Evolutionary conservation across 2,888 invertebrate species (phyloP), one percentile per base, ranked within the genome.

Genomic region (Conops quadrifasciatus): DNA sequence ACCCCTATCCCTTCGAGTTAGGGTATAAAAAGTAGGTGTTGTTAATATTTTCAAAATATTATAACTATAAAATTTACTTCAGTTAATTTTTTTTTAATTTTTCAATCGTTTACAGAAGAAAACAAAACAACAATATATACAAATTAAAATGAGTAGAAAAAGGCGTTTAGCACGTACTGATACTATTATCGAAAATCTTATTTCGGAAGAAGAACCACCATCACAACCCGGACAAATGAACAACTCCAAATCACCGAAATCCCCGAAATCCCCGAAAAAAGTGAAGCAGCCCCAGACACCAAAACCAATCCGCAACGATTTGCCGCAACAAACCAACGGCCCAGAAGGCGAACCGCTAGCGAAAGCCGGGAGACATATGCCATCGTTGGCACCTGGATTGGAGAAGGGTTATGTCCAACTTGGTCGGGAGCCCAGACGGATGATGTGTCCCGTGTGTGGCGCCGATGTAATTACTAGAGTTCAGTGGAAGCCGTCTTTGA

Each of bases 401-500:
- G 1, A 9, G 45, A 45, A 45, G 45, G 15, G 49, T 45, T 45
- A 45, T 16, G n/a, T 5, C 49, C 19, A 53, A 0, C 53, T 53
- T 19, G 53, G 53, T 4, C 53, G 24, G 53, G 21, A 53, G 19
- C 53, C 53, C 21, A 3, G 53, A n/a, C 24, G 19, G n/a, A 21
- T 53, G 19, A 13, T 53, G 30, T 75, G 75, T n/a, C 73, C 64
- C 11, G 56, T 67, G 2, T 75, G 75, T 26, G 60, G 67, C n/a
- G 30, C 53, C 13, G 66, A 36, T 4, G 43, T 67, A 19, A 64
- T 71, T 70, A 72, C 75, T 0, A 63, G 71, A 15, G 73, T 73
- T 56, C 65, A 72, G 3, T 75, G 72, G 49, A 49, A 72, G 47
- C 64, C 49, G 24, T 67, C 63, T 62, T 67, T 73, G 71, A 72